Percentiles rank a stretch among this genome's conserved stretches.
phyloP scores from a whole-genome alignment of 2,797 vertebrate species.

The Chelidonichthys spinosus region DNA sequence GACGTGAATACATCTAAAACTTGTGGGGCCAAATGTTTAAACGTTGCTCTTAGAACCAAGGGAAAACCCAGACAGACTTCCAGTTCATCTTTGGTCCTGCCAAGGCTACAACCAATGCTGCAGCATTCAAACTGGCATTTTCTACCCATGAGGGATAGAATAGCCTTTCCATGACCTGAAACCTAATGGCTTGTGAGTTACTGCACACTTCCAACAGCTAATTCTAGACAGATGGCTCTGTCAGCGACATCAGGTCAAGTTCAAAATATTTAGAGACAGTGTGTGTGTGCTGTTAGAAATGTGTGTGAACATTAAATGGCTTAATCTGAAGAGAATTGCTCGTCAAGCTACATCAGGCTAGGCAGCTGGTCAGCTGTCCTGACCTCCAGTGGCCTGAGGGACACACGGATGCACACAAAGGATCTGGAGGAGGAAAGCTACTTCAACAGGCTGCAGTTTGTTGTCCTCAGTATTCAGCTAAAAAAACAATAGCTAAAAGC shows the following conservation, averaged over 20 bases:
- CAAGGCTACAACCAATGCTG: neutral
- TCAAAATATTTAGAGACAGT: slow-evolving; percentile 46
- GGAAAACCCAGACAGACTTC: slow-evolving; percentile 4
- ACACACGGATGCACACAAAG: slow-evolving; percentile 6
- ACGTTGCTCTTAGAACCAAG: neutral
- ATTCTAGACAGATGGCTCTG: slow-evolving; percentile 54
- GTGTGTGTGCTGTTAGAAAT: slow-evolving; percentile 27
- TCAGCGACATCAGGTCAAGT: slow-evolving; percentile 49
- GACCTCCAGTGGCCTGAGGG: slow-evolving; percentile 16
- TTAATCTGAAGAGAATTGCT: slow-evolving; percentile 24
- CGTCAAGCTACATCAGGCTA: slow-evolving; percentile 23
- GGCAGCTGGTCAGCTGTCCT: slow-evolving; percentile 37
- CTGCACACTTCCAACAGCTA: slow-evolving; percentile 30
- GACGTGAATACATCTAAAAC: slow-evolving; percentile 6
- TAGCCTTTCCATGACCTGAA: slow-evolving; percentile 46
- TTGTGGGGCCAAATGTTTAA: neutral
- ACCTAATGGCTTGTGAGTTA: slow-evolving; percentile 29
- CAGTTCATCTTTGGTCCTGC: neutral
- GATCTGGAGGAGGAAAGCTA: slow-evolving; percentile 12
- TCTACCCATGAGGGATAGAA: slow-evolving; percentile 28
- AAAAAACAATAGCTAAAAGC: slow-evolving; percentile 20
- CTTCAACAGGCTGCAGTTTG: slow-evolving; percentile 22
- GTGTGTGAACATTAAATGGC: slow-evolving; percentile 24
- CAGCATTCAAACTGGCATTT: slow-evolving; percentile 37
- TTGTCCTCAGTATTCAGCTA: neutral